phyloP scores from a whole-genome alignment of 2,888 invertebrate species.

The Sesia apiformis region DNA sequence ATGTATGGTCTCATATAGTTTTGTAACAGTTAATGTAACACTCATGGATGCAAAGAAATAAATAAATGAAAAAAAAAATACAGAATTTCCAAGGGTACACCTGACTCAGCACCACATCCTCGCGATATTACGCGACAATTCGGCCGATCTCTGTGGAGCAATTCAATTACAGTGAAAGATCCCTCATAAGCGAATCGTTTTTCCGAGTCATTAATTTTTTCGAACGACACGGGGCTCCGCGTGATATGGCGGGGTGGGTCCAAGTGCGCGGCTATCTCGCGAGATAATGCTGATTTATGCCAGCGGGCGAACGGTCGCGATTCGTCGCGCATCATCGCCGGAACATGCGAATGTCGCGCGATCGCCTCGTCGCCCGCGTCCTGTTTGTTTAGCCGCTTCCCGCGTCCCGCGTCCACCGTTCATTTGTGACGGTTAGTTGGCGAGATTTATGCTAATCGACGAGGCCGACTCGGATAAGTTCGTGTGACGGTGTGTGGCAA shows the following conservation, averaged over 20 bases:
- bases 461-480: conserved; percentile 63
- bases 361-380: conserved; percentile 38
- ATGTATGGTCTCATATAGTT: too few species aligned
- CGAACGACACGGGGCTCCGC: conserved; percentile 68
- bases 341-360: conserved; percentile 44
- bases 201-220: conserved; percentile 75
- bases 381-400: conserved; percentile 43
- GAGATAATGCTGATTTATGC: conserved; percentile 75
- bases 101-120: conserved; percentile 36
- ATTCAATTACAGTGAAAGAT: conserved; percentile 75
- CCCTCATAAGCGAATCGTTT: conserved; percentile 76
- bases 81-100: conserved; percentile 14
- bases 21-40: too few species aligned
- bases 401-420: conserved; percentile 32
- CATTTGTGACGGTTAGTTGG: conserved; percentile 71
- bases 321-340: conserved; percentile 63
- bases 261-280: conserved; percentile 68
- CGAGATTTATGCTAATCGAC: conserved; percentile 73
- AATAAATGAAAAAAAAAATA: too few species aligned
- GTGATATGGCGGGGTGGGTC: conserved; percentile 64
- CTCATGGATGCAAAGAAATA: too few species aligned
- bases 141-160: conserved; percentile 63
- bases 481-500: conserved; percentile 68
- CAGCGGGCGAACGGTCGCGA: conserved; percentile 62
- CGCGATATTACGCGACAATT: conserved; percentile 50